phyloP scores from a whole-genome alignment of 2,888 invertebrate species.

The Agrotis clavis region DNA sequence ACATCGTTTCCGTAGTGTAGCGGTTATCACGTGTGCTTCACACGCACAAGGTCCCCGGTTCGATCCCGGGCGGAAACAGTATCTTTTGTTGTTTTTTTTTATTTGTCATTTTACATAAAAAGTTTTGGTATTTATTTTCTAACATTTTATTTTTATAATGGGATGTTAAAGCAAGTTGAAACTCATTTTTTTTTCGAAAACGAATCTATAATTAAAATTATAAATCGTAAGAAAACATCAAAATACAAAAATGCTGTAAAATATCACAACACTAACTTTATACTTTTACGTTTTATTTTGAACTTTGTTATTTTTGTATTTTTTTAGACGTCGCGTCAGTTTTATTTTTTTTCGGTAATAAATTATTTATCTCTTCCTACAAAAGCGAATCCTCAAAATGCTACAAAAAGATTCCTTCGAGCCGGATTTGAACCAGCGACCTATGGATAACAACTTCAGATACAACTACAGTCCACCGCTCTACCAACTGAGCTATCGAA shows the following conservation, averaged over 20 bases:
- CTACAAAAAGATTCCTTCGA: constrained; percentile 85
- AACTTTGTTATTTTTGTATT: too few relatives aligned
- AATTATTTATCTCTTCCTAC: too few relatives aligned
- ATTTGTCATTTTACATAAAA: not conserved
- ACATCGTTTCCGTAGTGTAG: constrained; percentile 93
- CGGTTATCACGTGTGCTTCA: constrained; percentile 95
- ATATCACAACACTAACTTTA: not conserved
- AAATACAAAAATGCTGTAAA: not conserved
- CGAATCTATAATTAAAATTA: not conserved
- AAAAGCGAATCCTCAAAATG: not conserved
- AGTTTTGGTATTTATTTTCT: not conserved
- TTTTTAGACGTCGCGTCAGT: too few relatives aligned
- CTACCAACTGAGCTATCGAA: constrained; percentile 92
- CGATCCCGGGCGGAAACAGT: constrained; percentile 93
- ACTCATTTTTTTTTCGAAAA: not conserved
- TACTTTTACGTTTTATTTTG: too few relatives aligned
- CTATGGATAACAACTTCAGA: constrained; percentile 86
- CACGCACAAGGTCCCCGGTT: constrained; percentile 94
- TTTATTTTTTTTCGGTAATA: too few relatives aligned
- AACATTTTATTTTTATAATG: not conserved
- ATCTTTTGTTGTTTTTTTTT: not conserved
- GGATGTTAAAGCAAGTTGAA: not conserved
- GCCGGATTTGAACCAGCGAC: constrained; percentile 92
- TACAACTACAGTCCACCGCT: constrained; percentile 91
- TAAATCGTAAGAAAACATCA: not conserved